Percentiles rank a stretch among this genome's conserved stretches.
These are phyloP conservation scores for Plestiodon gilberti DNA, from an alignment of 2,113 vertebrate species.

Conservation along the genomic window DNA sequence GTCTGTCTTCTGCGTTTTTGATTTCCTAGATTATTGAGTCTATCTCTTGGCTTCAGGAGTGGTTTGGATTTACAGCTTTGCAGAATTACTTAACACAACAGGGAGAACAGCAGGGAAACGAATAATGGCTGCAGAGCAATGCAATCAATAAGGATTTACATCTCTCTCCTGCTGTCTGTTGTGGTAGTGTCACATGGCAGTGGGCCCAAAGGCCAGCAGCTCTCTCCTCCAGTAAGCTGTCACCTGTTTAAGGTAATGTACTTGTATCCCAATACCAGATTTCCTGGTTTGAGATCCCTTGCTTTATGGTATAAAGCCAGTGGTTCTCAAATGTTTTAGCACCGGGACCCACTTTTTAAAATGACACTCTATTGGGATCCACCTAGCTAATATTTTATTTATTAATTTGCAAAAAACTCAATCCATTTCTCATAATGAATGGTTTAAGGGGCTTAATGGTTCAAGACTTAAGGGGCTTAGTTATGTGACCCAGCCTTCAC, in stretches of 20 bases:
- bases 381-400: too few relatives aligned
- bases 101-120: conserved; percentile 48
- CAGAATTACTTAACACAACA: conserved; percentile 58
- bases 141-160: conserved; percentile 41
- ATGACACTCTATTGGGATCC: too few relatives aligned
- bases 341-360: too few relatives aligned
- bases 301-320: too few relatives aligned
- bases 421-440: too few relatives aligned
- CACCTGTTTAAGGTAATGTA: background rate
- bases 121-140: conserved; percentile 22
- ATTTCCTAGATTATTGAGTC: conserved; percentile 58
- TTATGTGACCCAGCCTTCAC: too few relatives aligned
- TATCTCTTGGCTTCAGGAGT: conserved; percentile 48
- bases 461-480: too few relatives aligned
- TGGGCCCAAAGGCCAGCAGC: background rate
- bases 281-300: background rate
- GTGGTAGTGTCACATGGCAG: background rate
- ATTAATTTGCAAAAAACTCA: too few relatives aligned
- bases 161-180: background rate
- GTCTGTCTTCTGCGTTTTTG: conserved; percentile 53
- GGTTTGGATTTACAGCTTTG: conserved; percentile 54
- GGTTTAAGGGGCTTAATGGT: too few relatives aligned
- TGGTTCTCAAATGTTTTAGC: too few relatives aligned
- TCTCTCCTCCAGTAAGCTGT: background rate
- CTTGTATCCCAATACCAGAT: background rate